phyloP scores from a whole-genome alignment of 2,113 vertebrate species.

The Nansenia antarctica region DNA sequence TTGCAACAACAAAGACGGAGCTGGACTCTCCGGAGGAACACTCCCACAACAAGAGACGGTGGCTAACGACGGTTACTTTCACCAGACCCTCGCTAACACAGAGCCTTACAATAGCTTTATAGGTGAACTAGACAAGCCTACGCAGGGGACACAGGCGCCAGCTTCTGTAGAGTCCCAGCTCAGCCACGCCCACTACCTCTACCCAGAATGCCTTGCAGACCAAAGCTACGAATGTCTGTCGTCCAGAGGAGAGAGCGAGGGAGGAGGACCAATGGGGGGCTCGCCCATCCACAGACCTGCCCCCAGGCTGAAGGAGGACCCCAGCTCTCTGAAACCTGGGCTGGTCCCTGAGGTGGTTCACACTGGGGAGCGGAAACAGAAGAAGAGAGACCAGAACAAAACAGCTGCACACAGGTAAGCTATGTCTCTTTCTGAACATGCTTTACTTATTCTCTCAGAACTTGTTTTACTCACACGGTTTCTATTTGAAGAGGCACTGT shows the following conservation, averaged over 20 bases:
- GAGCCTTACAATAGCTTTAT: slow-evolving; percentile 81
- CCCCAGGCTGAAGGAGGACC: slow-evolving; percentile 74
- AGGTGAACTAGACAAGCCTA: slow-evolving; percentile 70
- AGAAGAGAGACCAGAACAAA: slow-evolving; percentile 94
- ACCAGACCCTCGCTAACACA: slow-evolving; percentile 68
- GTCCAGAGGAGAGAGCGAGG: slow-evolving; percentile 74
- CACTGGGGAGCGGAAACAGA: slow-evolving; percentile 85
- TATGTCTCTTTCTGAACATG: too few relatives aligned
- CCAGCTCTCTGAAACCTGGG: slow-evolving; percentile 66
- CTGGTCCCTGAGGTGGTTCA: slow-evolving; percentile 48
- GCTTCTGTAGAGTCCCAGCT: slow-evolving; percentile 73
- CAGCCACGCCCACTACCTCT: slow-evolving; percentile 77
- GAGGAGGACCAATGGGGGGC: slow-evolving; percentile 67
- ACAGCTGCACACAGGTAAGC: slow-evolving; percentile 86
- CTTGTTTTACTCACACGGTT: too few relatives aligned
- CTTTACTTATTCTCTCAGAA: too few relatives aligned
- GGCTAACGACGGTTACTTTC: slow-evolving; percentile 70
- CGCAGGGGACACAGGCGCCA: slow-evolving; percentile 70
- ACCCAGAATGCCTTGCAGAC: slow-evolving; percentile 82
- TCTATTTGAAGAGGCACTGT: too few relatives aligned
- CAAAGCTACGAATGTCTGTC: slow-evolving; percentile 79
- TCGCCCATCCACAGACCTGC: slow-evolving; percentile 69
- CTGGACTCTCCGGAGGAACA: slow-evolving; percentile 61
- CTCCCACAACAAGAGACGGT: slow-evolving; percentile 75
- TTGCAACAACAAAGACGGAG: slow-evolving; percentile 71